phyloP scores from a whole-genome alignment of 1,140 invertebrate genomes.

The Protaetia brevitarsis region DNA sequence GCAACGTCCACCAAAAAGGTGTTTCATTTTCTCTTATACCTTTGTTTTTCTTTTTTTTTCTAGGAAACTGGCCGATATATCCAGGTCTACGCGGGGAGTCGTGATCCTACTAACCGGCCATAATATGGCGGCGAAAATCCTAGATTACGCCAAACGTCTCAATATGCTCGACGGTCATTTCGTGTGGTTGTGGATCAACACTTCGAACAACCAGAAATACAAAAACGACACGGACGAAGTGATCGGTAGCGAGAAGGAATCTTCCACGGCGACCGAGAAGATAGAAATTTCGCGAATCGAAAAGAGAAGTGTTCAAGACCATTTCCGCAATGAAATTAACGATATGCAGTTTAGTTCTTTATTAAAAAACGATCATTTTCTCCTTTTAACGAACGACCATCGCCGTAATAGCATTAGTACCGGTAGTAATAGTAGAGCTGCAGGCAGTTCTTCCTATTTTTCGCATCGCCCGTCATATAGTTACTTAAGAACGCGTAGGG shows the following conservation, averaged over 20 bases:
- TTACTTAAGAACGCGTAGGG: neutral
- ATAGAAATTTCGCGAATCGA: too few species aligned
- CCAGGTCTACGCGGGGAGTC: slow-evolving; percentile 64
- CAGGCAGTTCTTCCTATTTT: too few species aligned
- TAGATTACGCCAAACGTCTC: slow-evolving; percentile 64
- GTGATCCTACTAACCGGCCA: slow-evolving; percentile 69
- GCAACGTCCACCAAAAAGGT: too few species aligned
- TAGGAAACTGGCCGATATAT: slow-evolving; percentile 61
- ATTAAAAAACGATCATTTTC: slow-evolving; percentile 47
- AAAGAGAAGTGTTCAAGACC: neutral
- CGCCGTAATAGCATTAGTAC: too few species aligned
- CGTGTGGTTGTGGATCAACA: slow-evolving; percentile 76
- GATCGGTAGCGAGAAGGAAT: too few species aligned
- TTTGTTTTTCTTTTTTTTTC: slow-evolving; percentile 35
- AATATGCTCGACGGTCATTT: slow-evolving; percentile 78
- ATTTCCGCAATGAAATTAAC: slow-evolving; percentile 24
- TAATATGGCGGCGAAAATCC: slow-evolving; percentile 61
- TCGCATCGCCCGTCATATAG: too few species aligned
- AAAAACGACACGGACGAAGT: neutral
- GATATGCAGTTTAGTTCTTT: slow-evolving; percentile 47
- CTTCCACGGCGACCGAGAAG: neutral
- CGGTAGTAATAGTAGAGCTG: slow-evolving; percentile 58
- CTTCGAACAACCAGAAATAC: slow-evolving; percentile 41
- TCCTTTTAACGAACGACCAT: slow-evolving; percentile 41
- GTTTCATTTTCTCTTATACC: too few species aligned